Conservation (phyloP, 2,888 invertebrate species). For the Protophormia terraenovae region DNA sequence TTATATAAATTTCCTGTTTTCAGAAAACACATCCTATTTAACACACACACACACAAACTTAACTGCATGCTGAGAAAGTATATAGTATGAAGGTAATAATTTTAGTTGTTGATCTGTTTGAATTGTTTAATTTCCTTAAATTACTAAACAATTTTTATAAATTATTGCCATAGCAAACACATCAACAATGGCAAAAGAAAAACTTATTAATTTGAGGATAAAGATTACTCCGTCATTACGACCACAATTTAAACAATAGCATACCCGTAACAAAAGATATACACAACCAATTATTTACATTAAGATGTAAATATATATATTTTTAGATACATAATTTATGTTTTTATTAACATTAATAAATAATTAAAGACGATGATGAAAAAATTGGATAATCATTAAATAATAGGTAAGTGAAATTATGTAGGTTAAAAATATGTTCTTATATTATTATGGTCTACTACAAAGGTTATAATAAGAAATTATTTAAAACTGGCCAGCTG, state of each 20-base stretch:
- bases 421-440: no score
- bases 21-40: slow-evolving; percentile 34
- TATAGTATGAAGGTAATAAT: slow-evolving; percentile 25
- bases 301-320: no score
- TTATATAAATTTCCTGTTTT: slow-evolving; percentile 53
- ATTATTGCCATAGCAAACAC: slow-evolving; percentile 9
- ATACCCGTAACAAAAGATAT: not conserved
- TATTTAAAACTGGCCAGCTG: no score
- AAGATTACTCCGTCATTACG: not conserved
- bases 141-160: slow-evolving; percentile 44
- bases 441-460: no score
- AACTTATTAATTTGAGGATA: not conserved
- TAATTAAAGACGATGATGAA: no score
- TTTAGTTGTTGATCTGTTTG: slow-evolving; percentile 47
- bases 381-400: no score
- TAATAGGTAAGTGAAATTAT: no score
- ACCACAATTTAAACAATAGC: not conserved
- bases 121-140: slow-evolving; percentile 63
- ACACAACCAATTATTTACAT: no score
- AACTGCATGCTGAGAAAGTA: not conserved
- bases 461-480: no score
- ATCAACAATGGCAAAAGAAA: not conserved
- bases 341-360: no score
- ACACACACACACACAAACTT: not conserved
- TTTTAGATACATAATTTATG: no score